These are phyloP conservation scores for Sphaerophoria rueppellii DNA, from an alignment of 2,888 invertebrate genomes.

Conservation along the genomic window DNA sequence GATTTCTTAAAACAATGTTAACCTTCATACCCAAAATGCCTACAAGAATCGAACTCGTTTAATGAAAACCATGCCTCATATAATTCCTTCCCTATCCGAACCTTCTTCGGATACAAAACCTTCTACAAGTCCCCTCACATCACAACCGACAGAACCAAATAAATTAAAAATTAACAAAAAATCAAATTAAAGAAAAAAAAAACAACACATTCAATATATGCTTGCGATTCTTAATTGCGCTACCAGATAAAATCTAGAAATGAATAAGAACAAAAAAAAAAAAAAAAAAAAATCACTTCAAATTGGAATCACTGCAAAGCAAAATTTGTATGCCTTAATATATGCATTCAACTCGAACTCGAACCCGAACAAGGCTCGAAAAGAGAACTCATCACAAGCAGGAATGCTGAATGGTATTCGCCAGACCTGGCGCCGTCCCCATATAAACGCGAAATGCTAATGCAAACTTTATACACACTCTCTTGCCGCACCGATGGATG, in stretches of 20 bases:
- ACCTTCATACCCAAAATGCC: no score
- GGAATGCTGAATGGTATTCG: constrained; percentile 71
- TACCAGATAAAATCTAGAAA: constrained; percentile 60
- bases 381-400: constrained; percentile 67
- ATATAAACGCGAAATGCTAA: constrained; percentile 8
- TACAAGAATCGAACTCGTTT: no score
- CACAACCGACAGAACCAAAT: neutral
- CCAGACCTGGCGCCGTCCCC: constrained; percentile 69
- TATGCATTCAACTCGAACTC: constrained; percentile 62
- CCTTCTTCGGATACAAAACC: neutral
- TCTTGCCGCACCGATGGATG: constrained; percentile 11
- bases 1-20: no score
- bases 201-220: constrained; percentile 53
- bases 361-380: constrained; percentile 59
- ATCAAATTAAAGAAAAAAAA: neutral
- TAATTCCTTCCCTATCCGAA: no score
- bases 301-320: constrained; percentile 42
- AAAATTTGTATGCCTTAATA: constrained; percentile 41
- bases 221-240: constrained; percentile 63
- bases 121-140: constrained; percentile 11
- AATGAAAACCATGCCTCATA: no score
- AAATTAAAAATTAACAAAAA: constrained; percentile 10
- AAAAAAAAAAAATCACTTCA: constrained; percentile 42
- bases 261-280: constrained; percentile 19
- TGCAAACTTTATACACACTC: neutral